Percentiles rank a stretch among this genome's conserved stretches.
Conservation (phyloP, 2,113 vertebrate species). For the Leptocoma aspasia region DNA sequence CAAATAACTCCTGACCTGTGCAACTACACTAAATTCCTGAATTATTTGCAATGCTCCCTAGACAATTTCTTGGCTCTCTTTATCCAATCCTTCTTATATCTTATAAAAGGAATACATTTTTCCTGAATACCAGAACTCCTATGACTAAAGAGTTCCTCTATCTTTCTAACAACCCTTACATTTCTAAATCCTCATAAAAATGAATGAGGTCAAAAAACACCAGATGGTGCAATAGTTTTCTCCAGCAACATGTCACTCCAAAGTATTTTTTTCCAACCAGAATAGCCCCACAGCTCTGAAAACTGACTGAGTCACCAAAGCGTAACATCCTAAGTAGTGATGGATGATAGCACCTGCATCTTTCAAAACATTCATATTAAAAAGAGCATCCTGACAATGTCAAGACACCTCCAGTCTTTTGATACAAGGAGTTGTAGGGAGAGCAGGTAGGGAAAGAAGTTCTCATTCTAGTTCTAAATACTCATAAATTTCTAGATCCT, state of each 20-base stretch:
- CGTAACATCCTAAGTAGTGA: neutral
- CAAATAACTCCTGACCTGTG: neutral
- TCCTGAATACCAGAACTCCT: neutral
- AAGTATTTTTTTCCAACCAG: neutral
- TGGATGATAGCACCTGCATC: neutral
- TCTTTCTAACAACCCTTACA: neutral
- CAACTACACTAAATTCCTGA: neutral
- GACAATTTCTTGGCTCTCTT: neutral
- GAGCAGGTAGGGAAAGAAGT: neutral
- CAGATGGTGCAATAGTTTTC: neutral
- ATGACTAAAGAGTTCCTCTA: neutral
- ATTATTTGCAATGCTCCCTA: neutral
- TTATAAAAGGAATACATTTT: neutral
- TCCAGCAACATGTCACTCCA: neutral
- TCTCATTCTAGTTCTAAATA: neutral
- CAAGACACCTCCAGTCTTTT: neutral
- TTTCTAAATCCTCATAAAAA: constrained; percentile 10
- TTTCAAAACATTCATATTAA: neutral
- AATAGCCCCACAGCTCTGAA: neutral
- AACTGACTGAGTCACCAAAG: neutral
- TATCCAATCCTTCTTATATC: neutral
- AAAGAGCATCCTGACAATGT: neutral
- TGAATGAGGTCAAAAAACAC: neutral
- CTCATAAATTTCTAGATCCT: neutral
- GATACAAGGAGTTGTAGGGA: neutral